These are phyloP conservation scores for Physocephala rufipes DNA, from an alignment of 2,888 invertebrate genomes.

Conservation along the genomic window DNA sequence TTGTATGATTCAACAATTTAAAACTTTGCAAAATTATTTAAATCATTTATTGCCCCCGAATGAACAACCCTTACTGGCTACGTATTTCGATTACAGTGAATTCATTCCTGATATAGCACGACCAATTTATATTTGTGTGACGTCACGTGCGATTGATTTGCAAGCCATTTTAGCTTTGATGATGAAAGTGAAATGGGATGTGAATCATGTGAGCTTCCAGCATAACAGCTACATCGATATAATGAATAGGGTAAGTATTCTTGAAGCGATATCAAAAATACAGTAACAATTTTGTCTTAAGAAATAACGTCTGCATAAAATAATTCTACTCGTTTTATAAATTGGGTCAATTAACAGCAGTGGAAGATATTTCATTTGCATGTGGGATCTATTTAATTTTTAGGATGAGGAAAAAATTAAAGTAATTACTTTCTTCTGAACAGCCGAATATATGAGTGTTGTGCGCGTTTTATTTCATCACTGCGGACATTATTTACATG, in stretches of 20 bases:
- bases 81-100: constrained; percentile 69
- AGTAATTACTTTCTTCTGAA: no score
- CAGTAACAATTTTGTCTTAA: neutral
- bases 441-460: no score
- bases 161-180: constrained; percentile 82
- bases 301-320: no score
- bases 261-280: constrained; percentile 39
- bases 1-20: constrained; percentile 88
- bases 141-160: constrained; percentile 81
- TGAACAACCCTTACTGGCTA: constrained; percentile 74
- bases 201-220: constrained; percentile 93
- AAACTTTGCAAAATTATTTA: constrained; percentile 83
- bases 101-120: constrained; percentile 74
- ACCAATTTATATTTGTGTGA: constrained; percentile 88
- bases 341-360: no score
- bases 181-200: constrained; percentile 93
- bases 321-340: no score
- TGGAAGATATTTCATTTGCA: no score
- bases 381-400: no score
- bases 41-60: constrained; percentile 82
- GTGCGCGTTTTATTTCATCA: no score
- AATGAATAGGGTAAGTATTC: constrained; percentile 73
- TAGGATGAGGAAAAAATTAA: no score
- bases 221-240: constrained; percentile 90
- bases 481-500: no score